Percentiles rank a stretch among this genome's conserved stretches.
Evolutionary conservation across 2,113 vertebrate species (phyloP).

Genomic region (Sialia sialis): DNA sequence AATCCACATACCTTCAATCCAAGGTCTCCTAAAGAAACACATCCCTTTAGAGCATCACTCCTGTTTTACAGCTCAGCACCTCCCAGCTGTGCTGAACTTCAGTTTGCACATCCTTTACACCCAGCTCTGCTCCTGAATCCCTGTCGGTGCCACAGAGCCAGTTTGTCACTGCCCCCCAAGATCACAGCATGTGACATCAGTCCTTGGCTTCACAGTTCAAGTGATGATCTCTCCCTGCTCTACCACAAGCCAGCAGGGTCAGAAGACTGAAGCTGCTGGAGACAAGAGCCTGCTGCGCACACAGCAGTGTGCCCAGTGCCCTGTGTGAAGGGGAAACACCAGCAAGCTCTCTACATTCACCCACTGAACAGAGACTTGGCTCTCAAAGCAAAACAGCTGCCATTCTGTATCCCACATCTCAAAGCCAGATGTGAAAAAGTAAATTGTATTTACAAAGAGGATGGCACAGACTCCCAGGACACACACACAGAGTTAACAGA

Average conservation of each 20-base stretch:
- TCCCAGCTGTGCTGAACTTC: not conserved
- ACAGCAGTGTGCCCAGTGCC: not conserved
- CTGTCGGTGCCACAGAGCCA: not conserved
- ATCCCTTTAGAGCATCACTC: not conserved
- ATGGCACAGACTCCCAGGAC: not conserved
- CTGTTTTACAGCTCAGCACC: not conserved
- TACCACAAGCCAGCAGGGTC: not conserved
- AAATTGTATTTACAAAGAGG: not conserved
- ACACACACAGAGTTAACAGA: not conserved
- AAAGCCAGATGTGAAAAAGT: not conserved
- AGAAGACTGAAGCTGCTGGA: not conserved
- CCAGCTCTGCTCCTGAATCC: not conserved
- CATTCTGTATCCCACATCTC: not conserved
- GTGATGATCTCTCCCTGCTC: not conserved
- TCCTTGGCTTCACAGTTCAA: not conserved
- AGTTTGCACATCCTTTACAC: not conserved
- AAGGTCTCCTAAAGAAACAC: not conserved
- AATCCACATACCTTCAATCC: not conserved
- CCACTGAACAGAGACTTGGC: not conserved
- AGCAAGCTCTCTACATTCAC: not conserved
- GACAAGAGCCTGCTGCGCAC: not conserved
- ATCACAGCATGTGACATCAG: rapidly evolving
- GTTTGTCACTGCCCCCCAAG: not conserved
- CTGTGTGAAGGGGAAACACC: not conserved
- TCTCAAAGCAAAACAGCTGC: not conserved